Percentiles rank a stretch among this genome's conserved stretches.
These are phyloP conservation scores for Patella pellucida DNA, from an alignment of 2,888 invertebrate genomes.

Conservation along the genomic window DNA sequence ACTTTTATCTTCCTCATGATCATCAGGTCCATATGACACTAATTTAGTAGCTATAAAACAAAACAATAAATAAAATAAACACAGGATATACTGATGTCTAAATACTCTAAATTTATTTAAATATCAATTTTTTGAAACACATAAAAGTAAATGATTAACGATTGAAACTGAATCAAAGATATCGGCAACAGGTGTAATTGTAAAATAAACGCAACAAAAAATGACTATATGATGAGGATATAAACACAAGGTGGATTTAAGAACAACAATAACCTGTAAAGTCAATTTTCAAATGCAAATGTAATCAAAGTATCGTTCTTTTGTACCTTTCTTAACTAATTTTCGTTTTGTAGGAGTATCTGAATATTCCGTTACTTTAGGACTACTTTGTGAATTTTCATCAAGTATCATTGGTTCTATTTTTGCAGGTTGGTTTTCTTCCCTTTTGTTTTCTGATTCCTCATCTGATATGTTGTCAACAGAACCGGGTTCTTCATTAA, in stretches of 20 bases:
- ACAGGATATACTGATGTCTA: no score
- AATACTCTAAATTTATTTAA: no score
- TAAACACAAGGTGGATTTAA: no score
- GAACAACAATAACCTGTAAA: neutral
- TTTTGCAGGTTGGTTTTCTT: slow-evolving; percentile 11
- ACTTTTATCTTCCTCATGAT: slow-evolving; percentile 47
- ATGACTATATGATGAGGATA: no score
- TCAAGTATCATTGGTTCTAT: slow-evolving; percentile 6
- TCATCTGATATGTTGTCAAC: slow-evolving; percentile 61
- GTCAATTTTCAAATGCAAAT: neutral
- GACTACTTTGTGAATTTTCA: neutral
- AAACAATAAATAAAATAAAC: neutral
- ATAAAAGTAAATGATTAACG: no score
- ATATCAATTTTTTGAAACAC: no score
- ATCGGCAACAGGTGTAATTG: no score
- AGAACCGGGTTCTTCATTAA: slow-evolving; percentile 30
- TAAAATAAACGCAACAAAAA: no score
- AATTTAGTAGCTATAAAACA: slow-evolving; percentile 35
- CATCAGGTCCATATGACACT: slow-evolving; percentile 64
- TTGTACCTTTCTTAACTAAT: slow-evolving; percentile 26
- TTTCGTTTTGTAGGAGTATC: slow-evolving; percentile 25
- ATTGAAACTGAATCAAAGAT: no score
- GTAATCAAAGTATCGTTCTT: slow-evolving; percentile 17
- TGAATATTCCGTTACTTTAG: slow-evolving; percentile 15
- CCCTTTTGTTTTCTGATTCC: slow-evolving; percentile 38